Conservation (phyloP, 2,888 invertebrate genomes). For the Philereme transversata region DNA sequence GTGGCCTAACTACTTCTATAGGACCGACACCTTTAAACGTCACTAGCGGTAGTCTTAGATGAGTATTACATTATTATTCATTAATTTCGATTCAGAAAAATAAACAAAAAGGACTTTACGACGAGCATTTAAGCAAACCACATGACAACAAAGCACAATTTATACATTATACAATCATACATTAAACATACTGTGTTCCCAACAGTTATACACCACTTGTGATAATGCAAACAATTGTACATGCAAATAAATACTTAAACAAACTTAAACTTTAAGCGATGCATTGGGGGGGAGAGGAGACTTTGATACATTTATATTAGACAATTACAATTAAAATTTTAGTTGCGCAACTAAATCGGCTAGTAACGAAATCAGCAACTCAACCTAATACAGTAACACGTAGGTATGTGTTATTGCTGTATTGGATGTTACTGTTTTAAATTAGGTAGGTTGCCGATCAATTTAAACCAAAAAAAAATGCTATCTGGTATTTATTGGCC, state of each 20-base stretch:
- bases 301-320: slow-evolving; percentile 18
- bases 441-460: too few species aligned
- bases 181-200: slow-evolving; percentile 36
- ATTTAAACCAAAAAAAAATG: too few species aligned
- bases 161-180: slow-evolving; percentile 36
- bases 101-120: slow-evolving; percentile 8
- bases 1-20: too few species aligned
- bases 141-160: slow-evolving; percentile 46
- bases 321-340: slow-evolving; percentile 22
- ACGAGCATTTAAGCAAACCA: slow-evolving; percentile 50
- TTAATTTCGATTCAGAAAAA: neutral
- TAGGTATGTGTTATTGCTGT: too few species aligned
- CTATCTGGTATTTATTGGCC: too few species aligned
- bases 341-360: slow-evolving; percentile 21
- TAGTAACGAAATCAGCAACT: neutral
- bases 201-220: slow-evolving; percentile 51
- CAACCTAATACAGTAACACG: too few species aligned
- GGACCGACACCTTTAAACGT: too few species aligned
- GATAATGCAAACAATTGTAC: slow-evolving; percentile 78
- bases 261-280: slow-evolving; percentile 72
- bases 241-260: slow-evolving; percentile 78
- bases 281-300: slow-evolving; percentile 63
- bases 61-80: neutral
- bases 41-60: neutral
- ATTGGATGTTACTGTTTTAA: too few species aligned